A percentile compares a stretch with the other conserved stretches of the same genome.
These are phyloP conservation scores for Drosophila differens DNA, from an alignment of 2,888 invertebrate genomes.

Conservation along the genomic window DNA sequence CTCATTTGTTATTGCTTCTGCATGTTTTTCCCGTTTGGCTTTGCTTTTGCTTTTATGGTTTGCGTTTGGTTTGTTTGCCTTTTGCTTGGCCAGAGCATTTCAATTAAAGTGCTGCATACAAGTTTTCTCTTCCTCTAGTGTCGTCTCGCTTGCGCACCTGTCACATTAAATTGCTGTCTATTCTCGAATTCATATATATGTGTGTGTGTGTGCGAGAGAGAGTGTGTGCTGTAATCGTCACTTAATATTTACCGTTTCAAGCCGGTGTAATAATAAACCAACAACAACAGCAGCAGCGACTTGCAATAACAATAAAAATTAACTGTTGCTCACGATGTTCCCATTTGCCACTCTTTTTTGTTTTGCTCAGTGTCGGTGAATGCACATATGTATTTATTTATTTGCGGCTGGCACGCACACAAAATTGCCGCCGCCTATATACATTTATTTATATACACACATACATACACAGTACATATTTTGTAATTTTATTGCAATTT, in stretches of 20 bases:
- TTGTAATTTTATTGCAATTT: constrained; percentile 60
- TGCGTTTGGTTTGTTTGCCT: constrained; percentile 41
- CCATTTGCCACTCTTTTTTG: constrained; percentile 46
- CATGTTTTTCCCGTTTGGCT: constrained; percentile 47
- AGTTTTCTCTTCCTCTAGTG: constrained; percentile 67
- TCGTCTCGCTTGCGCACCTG: constrained; percentile 55
- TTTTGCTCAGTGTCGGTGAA: constrained; percentile 35
- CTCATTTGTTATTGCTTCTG: constrained; percentile 56
- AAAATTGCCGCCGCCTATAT: constrained; percentile 30
- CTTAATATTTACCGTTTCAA: constrained; percentile 69
- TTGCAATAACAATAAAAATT: constrained; percentile 33
- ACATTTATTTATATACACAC: constrained; percentile 2
- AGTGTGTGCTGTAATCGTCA: constrained; percentile 68
- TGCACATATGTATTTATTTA: constrained; percentile 53
- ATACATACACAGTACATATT: constrained; percentile 3
- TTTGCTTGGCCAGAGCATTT: constrained; percentile 51
- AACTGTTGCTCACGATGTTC: constrained; percentile 43
- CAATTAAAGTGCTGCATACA: constrained; percentile 72
- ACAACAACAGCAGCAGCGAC: constrained; percentile 12
- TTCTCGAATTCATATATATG: neutral
- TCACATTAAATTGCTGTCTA: constrained; percentile 31
- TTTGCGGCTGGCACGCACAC: constrained; percentile 71
- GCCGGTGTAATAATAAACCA: constrained; percentile 69
- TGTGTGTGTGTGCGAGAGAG: constrained; percentile 16
- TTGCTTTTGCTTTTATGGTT: constrained; percentile 28